Base-by-base conservation (phyloP, 2,113 vertebrate genomes). In the Aleadryas rufinucha region DNA sequence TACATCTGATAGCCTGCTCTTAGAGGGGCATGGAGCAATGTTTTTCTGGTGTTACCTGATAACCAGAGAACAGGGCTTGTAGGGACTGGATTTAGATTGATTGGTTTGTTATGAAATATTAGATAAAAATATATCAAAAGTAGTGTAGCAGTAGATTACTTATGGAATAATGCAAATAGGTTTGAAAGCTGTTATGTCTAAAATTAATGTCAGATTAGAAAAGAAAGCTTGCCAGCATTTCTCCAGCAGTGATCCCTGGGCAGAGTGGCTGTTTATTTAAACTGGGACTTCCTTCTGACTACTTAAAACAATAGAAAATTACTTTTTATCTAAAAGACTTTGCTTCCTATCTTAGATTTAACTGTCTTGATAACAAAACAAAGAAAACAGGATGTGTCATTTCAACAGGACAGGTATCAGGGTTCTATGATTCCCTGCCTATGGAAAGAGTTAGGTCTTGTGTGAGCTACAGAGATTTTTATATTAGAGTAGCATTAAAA, bases 241-340 rank as follows among this genome's bases (percentile, higher is more conserved):
- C n/a, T 22, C n/a, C 7, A 11, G 27, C 30, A 33, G 60, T 91
- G 66, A 53, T 88, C 47, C 86, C 27, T 49, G 68, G 37, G 53
- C 63, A 79, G 12, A 39, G 50, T 49, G 50, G 42, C 85, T 88
- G n/a, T 86, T 90, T 93, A 27, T 53, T 35, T 93, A 87, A 94
- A 81, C 42, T 37, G 54, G 15, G 23, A 50, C 71, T 96, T 95
- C 94, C 96, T 93, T 86, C 54, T 92, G 75, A 61, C 53, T 90
- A 13, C 42, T 84, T 84, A 70, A 86, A 93, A 93, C 94, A 96
- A 94, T 95, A 92, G 95, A 47, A 93, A 88, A 79, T 19, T 1
- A 64, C 56, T 80, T 70, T 79, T 91, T 83, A 88, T 88, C 88
- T 86, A 8, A 30, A 90, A 83, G 35, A 26, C 68, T 91, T 69